These are phyloP conservation scores for Magallana angulata DNA, from an alignment of 1,140 invertebrate species.

Conservation along the genomic window DNA sequence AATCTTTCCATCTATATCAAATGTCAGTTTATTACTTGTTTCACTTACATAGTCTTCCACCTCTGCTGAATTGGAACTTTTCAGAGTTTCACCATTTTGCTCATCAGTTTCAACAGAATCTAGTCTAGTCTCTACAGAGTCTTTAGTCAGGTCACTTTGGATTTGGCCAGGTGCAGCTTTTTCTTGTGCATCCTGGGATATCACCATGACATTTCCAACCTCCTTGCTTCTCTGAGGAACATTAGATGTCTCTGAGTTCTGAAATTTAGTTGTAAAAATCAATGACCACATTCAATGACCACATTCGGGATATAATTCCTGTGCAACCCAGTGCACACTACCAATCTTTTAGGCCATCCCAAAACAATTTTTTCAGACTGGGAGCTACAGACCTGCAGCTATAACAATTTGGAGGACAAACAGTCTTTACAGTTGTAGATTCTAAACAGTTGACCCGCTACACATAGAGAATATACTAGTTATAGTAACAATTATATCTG, in stretches of 20 bases:
- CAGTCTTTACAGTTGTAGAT: too few relatives aligned
- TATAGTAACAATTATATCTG: too few relatives aligned
- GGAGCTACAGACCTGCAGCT: too few relatives aligned
- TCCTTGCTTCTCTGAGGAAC: not conserved
- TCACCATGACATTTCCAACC: slow-evolving; percentile 28
- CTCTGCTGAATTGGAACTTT: not conserved
- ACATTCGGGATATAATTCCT: too few relatives aligned
- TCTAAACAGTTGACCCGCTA: too few relatives aligned
- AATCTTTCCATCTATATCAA: slow-evolving; percentile 42
- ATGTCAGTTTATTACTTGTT: slow-evolving; percentile 11
- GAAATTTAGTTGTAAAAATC: not conserved
- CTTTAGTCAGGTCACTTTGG: not conserved
- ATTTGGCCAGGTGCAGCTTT: not conserved
- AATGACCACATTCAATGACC: too few relatives aligned
- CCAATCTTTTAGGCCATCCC: too few relatives aligned
- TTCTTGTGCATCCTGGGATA: slow-evolving; percentile 4
- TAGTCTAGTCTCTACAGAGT: not conserved
- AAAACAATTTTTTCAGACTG: too few relatives aligned
- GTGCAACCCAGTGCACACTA: too few relatives aligned
- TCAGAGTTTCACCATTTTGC: not conserved
- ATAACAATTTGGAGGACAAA: too few relatives aligned
- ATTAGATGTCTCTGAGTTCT: not conserved
- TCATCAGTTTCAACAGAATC: not conserved
- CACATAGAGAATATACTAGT: too few relatives aligned
- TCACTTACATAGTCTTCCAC: not conserved